Percentiles rank a stretch among this genome's conserved stretches.
phyloP scores from a whole-genome alignment of 1,140 invertebrate genomes.

The Chironomus striatipennis region DNA sequence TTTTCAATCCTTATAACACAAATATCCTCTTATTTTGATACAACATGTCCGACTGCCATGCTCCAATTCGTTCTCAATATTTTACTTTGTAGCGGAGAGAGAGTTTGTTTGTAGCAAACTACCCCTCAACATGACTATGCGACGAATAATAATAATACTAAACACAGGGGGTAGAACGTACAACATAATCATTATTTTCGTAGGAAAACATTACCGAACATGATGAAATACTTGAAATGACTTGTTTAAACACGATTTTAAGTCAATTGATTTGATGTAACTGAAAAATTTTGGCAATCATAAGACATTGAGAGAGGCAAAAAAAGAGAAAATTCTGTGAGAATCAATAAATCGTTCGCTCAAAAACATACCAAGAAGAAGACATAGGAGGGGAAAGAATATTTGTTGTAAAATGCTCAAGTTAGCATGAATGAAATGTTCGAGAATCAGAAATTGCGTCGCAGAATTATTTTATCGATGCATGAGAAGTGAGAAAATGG shows the following conservation, averaged over 20 bases:
- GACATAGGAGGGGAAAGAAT: too few species aligned
- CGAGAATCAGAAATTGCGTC: too few species aligned
- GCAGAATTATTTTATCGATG: too few species aligned
- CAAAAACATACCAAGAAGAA: too few species aligned
- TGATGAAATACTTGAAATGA: not conserved
- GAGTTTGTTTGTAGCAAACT: not conserved
- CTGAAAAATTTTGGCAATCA: too few species aligned
- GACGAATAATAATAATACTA: not conserved
- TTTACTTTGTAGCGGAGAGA: not conserved
- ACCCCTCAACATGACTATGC: not conserved
- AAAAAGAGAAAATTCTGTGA: too few species aligned
- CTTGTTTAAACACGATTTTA: not conserved
- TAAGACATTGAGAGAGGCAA: too few species aligned
- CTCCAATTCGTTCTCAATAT: not conserved
- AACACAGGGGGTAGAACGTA: not conserved
- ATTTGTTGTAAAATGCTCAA: too few species aligned
- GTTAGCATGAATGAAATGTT: too few species aligned
- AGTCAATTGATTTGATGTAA: too few species aligned
- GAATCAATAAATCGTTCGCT: too few species aligned
- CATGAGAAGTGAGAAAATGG: too few species aligned
- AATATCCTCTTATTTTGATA: conserved; percentile 8
- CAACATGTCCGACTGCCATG: not conserved
- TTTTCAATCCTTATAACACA: not conserved
- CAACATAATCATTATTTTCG: conserved; percentile 6
- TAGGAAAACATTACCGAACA: not conserved